Conservation (phyloP, 2,888 invertebrate genomes). For the Temnothorax rugatulus region DNA sequence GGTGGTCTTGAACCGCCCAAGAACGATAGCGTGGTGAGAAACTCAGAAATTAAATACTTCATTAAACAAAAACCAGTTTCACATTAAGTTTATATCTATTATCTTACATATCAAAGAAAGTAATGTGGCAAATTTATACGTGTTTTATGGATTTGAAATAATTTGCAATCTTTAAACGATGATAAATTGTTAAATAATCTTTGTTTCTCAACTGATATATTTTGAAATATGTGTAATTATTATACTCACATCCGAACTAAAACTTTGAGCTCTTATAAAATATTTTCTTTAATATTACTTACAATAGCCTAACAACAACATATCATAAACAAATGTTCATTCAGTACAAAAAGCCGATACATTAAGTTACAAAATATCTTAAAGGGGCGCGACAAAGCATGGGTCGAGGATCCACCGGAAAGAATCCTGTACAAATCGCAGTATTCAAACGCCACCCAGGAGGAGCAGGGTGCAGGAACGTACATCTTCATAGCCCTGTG, state of each 20-base stretch:
- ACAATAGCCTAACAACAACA: constrained; percentile 1
- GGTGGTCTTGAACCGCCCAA: constrained; percentile 83
- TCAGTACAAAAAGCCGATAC: not conserved
- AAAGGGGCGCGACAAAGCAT: constrained; percentile 92
- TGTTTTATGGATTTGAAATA: not conserved
- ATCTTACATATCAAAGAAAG: not conserved
- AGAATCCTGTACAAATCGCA: constrained; percentile 92
- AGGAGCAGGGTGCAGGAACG: constrained; percentile 92
- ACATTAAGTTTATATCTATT: not conserved
- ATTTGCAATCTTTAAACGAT: constrained; percentile 1
- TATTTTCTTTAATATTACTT: not conserved
- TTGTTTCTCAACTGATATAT: not conserved
- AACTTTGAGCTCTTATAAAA: not conserved
- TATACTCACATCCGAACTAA: not conserved
- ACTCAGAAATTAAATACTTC: constrained; percentile 58
- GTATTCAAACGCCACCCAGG: constrained; percentile 91
- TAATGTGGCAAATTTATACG: not conserved
- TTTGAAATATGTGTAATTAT: not conserved
- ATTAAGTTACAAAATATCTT: not conserved
- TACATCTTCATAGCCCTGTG: constrained; percentile 93
- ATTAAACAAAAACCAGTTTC: constrained; percentile 2
- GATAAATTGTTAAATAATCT: not conserved
- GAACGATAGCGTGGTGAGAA: constrained; percentile 87
- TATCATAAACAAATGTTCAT: not conserved
- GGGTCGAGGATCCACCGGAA: constrained; percentile 95